A percentile compares a stretch with the other conserved stretches of the same genome.
Conservation (phyloP, 2,888 invertebrate species). For the Ecdyonurus torrentis region DNA sequence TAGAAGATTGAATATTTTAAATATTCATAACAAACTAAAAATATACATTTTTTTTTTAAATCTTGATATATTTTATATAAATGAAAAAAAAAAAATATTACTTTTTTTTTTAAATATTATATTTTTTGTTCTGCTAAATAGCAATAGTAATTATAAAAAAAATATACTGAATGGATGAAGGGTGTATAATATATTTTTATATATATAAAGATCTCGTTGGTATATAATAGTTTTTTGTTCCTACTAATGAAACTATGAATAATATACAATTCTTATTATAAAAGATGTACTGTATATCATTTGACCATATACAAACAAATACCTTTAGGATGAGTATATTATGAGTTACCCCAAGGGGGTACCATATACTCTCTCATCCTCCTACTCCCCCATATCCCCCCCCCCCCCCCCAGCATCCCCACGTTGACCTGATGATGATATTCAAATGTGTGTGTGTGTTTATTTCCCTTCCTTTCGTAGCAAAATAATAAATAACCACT, state of each 20-base stretch:
- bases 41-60: background rate
- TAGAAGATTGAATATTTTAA: constrained; percentile 11
- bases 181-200: constrained; percentile 4
- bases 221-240: constrained; percentile 10
- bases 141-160: background rate
- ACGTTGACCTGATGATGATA: too few species aligned
- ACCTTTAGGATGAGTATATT: background rate
- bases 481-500: background rate
- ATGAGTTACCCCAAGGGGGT: too few species aligned
- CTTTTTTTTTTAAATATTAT: too few species aligned
- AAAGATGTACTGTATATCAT: constrained; percentile 3
- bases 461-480: too few species aligned
- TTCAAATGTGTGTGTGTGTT: too few species aligned
- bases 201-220: constrained; percentile 10
- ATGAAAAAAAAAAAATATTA: background rate
- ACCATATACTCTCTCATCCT: too few species aligned
- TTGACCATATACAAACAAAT: background rate
- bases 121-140: background rate
- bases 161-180: background rate
- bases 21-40: constrained; percentile 12
- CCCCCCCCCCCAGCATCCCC: too few species aligned
- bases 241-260: constrained; percentile 14
- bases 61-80: background rate
- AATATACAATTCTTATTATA: constrained; percentile 11
- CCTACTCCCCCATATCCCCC: too few species aligned